Evolutionary conservation across 2,797 vertebrate species (phyloP), one percentile per base, ranked within the genome.

Genomic region (Chiroxiphia lanceolata): DNA sequence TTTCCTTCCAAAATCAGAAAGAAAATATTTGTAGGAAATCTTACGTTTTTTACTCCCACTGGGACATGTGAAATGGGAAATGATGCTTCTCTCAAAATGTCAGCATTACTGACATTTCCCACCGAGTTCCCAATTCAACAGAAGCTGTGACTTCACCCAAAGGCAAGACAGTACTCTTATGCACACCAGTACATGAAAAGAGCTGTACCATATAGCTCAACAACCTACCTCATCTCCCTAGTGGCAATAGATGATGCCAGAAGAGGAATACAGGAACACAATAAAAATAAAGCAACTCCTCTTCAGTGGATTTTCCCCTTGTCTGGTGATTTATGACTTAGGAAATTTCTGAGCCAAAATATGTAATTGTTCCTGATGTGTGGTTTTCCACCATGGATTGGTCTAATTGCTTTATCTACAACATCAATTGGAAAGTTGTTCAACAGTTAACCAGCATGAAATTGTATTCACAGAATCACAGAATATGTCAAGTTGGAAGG

Each of bases 71-170:
- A 90, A 53, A 61, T 12, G 19, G 69, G 65, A 96, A 60, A 13
- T 86, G 72, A 38, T 75, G 65, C 61, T 86, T 85, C 42, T 71
- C 31, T 94, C n/a, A 83, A 93, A 93, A 94, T 94, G 93, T 90
- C 93, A 86, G 31, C 45, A 71, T 86, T 95, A 23, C 21, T 95
- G 91, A 83, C 89, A 90, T 96, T 94, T 94, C 68, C 76, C 25
- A 25, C 56, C 68, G 61, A 88, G 45, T 57, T 95, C 76, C 61
- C 45, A 88, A 42, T 75, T 83, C 79, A 83, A 20, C 76, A 94
- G 87, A 78, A 94, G 56, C 45, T 81, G 45, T 68, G 76, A 88
- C 34, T 94, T 94, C 81, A 90, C 70, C 54, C 61, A 92, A 88
- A 94, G 86, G 89, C 89, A 89, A 91, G 76, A 84, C 19, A 83